Conservation (phyloP, 2,888 invertebrate genomes). For the Drosophila sordidula region DNA sequence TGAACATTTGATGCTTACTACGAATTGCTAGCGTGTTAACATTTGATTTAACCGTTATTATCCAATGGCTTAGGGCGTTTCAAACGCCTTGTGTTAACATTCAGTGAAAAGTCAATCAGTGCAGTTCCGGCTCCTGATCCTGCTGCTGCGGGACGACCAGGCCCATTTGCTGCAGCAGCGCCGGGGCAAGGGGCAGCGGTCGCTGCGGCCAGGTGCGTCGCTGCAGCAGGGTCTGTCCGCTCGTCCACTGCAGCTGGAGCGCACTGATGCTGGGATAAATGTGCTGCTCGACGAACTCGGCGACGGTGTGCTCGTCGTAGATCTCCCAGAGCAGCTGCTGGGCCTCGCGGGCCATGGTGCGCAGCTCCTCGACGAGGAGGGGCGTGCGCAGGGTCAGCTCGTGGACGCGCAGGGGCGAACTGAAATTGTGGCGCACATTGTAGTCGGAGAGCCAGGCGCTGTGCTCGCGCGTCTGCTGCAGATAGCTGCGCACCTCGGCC, state of each 20-base stretch:
- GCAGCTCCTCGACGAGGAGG: conserved; percentile 87
- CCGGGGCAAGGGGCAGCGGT: conserved; percentile 85
- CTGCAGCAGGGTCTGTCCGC: conserved; percentile 86
- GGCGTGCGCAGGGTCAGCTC: conserved; percentile 87
- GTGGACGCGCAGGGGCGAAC: conserved; percentile 88
- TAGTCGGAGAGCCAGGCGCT: conserved; percentile 90
- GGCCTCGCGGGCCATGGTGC: conserved; percentile 86
- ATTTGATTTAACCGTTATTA: conserved; percentile 39
- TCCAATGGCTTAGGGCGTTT: conserved; percentile 62
- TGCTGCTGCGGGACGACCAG: conserved; percentile 32
- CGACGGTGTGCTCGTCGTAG: conserved; percentile 87
- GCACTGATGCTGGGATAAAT: conserved; percentile 86
- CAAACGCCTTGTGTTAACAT: conserved; percentile 54
- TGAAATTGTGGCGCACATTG: conserved; percentile 89
- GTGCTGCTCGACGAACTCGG: conserved; percentile 89
- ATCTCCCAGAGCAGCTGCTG: conserved; percentile 87
- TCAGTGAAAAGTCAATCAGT: conserved; percentile 12
- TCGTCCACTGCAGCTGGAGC: conserved; percentile 87
- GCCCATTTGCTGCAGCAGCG: conserved; percentile 66
- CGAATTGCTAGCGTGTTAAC: conserved; percentile 39
- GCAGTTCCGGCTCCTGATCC: conserved; percentile 22
- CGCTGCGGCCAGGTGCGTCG: conserved; percentile 87
- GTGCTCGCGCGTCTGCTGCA: conserved; percentile 80
- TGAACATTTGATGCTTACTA: conserved; percentile 54
- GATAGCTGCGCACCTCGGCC: conserved; percentile 83